Conservation (phyloP, 1,140 invertebrate species). For the Ganaspis sp. region DNA sequence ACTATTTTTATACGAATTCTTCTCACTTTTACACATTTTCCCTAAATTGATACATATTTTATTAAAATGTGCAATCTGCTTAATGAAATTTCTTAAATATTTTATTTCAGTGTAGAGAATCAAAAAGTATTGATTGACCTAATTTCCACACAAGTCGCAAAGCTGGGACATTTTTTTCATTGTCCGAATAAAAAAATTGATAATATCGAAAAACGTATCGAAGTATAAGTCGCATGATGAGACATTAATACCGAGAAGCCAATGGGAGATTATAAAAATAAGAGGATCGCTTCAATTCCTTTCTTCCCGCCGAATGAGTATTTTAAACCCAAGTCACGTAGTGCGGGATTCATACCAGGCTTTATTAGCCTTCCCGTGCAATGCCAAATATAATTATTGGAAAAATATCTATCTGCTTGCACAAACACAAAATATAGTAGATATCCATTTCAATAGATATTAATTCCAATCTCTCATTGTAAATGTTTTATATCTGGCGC, state of each 20-base stretch:
- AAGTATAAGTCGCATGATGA: background rate
- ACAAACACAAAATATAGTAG: background rate
- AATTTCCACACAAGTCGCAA: too few species aligned
- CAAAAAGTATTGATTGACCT: too few species aligned
- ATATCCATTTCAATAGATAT: constrained; percentile 6
- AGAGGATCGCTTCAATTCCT: background rate
- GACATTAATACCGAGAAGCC: background rate
- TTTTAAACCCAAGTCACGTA: constrained; percentile 9
- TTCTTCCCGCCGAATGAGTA: background rate
- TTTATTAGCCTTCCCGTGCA: constrained; percentile 6
- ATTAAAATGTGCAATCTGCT: too few species aligned
- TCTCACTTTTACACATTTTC: too few species aligned
- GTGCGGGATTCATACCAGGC: background rate
- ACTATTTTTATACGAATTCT: too few species aligned
- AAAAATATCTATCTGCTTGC: constrained; percentile 18
- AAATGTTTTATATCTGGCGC: background rate
- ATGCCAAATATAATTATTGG: constrained; percentile 28
- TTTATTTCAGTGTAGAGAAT: too few species aligned
- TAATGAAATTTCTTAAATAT: too few species aligned
- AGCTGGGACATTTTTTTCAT: background rate
- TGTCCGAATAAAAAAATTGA: background rate
- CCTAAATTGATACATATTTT: too few species aligned
- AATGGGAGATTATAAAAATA: constrained; percentile 13
- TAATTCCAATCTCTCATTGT: background rate
- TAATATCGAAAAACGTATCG: background rate